Evolutionary conservation across 2,113 vertebrate species (phyloP), one percentile per base, ranked within the genome.

Genomic region (Lipotes vexillifer): DNA sequence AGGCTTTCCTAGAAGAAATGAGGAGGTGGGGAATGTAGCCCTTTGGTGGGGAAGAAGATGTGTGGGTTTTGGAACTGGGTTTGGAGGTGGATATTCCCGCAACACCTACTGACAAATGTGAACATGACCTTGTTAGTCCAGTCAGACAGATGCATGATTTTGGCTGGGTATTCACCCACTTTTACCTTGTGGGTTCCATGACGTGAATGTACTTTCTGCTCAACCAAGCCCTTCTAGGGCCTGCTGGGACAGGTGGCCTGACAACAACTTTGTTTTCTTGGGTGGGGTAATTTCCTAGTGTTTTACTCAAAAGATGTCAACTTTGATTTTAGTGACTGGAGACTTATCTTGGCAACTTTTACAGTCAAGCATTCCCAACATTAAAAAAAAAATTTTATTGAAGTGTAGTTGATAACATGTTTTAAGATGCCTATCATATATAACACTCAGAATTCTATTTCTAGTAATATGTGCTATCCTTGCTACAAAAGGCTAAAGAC

Each of bases 281-380:
- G 83, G 91, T 94, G 87, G 88, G n/a, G 15, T 94, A 38, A 82
- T 88, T 96, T 90, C 84, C 63, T 96, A 27, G 38, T 93, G 61
- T 89, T 92, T 69, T 25, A 17, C 18, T 82, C 52, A 36, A 33
- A 86, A 95, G 84, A 87, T 66, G 38, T 78, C 88, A 78, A 63
- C 93, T 93, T 96, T 71, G 80, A 86, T 92, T 95, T 97, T n/a
- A 36, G 55, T 59, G 65, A 93, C 63, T 49, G 52, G 46, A 93
- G 55, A 61, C 41, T 89, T 23, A 78, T 66, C 25, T 83, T 91
- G 87, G 61, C 87, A 87, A 57, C 18, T 82, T 83, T 29, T n/a
- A 78, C 65, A 55, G 80, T 31, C 33, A 49, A 66, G 86, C 72
- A 68, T 93, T 90, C 68, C 41, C 90, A 49, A 44, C 61, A 18